Evolutionary conservation across 1,140 invertebrate species (phyloP).

Genomic region (Plutomurus gul): DNA sequence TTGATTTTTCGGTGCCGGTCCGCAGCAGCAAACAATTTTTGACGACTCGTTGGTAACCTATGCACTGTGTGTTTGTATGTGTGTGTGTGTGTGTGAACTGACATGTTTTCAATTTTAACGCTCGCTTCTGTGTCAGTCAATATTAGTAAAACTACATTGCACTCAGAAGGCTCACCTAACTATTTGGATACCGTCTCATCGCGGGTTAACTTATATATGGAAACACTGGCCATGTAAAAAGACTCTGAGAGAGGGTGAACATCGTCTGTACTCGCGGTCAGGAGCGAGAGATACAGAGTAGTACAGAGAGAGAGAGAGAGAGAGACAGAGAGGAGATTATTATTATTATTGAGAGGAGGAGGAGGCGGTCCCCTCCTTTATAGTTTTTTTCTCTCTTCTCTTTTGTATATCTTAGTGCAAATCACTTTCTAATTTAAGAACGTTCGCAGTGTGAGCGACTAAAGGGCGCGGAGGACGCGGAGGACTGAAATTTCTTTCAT

Average conservation of each 20-base stretch:
- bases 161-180: slow-evolving; percentile 14
- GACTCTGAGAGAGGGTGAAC: not conserved
- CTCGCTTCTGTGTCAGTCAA: slow-evolving; percentile 28
- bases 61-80: too few species aligned
- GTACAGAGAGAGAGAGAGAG: too few species aligned
- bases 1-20: too few species aligned
- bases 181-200: not conserved
- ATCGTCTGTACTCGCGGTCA: not conserved
- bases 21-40: too few species aligned
- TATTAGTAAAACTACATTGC: slow-evolving; percentile 27
- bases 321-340: too few species aligned
- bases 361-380: not conserved
- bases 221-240: slow-evolving; percentile 32
- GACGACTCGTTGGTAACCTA: too few species aligned
- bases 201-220: not conserved
- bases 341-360: not conserved
- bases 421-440: too few species aligned
- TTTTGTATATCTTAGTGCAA: not conserved
- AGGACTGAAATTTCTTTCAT: not conserved
- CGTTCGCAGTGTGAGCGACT: too few species aligned
- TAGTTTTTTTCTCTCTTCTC: not conserved
- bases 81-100: too few species aligned
- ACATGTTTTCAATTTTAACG: too few species aligned
- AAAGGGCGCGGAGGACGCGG: too few species aligned
- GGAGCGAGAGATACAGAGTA: not conserved